Evolutionary conservation across 2,113 vertebrate genomes (phyloP), one percentile per base, ranked within the genome.

Genomic region (Hippocampus barbouri): DNA sequence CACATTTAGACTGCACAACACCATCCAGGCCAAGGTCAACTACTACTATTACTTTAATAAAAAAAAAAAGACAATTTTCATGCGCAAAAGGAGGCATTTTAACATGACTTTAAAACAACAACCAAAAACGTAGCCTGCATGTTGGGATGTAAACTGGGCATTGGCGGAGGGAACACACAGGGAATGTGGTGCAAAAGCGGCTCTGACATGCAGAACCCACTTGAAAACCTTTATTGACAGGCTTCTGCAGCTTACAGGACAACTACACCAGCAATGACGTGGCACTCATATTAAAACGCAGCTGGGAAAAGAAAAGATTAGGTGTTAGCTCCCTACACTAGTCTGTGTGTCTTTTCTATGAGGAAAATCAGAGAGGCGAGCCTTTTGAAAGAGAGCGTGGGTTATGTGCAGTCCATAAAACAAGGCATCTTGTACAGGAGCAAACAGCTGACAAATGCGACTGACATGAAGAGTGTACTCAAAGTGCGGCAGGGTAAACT

Each of bases 201-300:
- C 83, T 90, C 87, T 81, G 77, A 85, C 89, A 89, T 59, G 56
- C 72, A 41, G 88, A 91, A 89, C 86, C 88, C 82, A 27, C 59
- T 83, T 79, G 71, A 88, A 88, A 74, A 89, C 82, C 86, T 91
- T 91, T 91, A 91, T 91, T 90, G 87, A 91, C 83, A 90, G 89
- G 89, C 86, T 89, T 61, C 86, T 90, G 88, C 82, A 90, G 89
- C 89, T 84, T 90, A 90, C 90, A 91, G 88, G 87, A 85, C 79
- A 87, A 61, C 89, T 73, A 88, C 86, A 83, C 84, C 88, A 87
- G 90, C 75, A 78, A 85, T 70, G 69, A 18, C n/a, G 49, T 81
- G 21, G 68, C 56, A 65, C 49, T 43, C 62, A 34, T 65, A 66
- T 38, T 38, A 38, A 51, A 43, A n/a, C 40, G 20, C 38, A 23